Conservation (phyloP, 2,113 vertebrate genomes). For the Heloderma charlesbogerti region DNA sequence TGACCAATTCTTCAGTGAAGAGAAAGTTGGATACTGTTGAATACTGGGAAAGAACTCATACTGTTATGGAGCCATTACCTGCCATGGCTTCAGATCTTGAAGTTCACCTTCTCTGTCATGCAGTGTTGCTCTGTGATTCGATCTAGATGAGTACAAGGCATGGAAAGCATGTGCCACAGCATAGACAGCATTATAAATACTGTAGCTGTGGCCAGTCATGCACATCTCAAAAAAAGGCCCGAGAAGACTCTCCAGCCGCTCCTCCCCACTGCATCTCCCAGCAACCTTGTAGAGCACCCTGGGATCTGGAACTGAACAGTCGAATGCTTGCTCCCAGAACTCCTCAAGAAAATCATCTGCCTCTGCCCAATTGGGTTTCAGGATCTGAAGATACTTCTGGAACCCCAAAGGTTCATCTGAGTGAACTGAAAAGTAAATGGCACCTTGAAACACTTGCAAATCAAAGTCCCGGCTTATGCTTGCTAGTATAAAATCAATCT, state of each 20-base stretch:
- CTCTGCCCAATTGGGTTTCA: background rate
- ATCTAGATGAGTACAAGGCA: no score
- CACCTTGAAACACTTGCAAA: background rate
- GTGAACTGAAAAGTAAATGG: background rate
- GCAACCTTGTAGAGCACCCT: rapidly evolving
- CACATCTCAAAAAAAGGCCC: background rate
- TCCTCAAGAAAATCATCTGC: background rate
- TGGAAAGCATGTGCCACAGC: no score
- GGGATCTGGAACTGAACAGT: background rate
- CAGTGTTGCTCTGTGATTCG: no score
- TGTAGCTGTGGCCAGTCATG: background rate
- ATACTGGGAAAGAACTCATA: no score
- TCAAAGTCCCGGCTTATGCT: rapidly evolving
- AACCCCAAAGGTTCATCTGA: background rate
- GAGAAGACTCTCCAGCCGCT: background rate
- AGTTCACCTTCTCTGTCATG: no score
- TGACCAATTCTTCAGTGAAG: no score
- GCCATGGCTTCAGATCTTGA: no score
- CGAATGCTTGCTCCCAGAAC: background rate
- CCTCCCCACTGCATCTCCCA: background rate
- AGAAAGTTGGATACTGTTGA: no score
- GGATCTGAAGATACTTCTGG: background rate
- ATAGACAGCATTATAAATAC: no score
- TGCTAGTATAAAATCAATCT: background rate
- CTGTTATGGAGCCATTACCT: no score